Evolutionary conservation across 1,140 invertebrate genomes (phyloP), one percentile per base, ranked within the genome.

Genomic region (Hycleus phaleratus): DNA sequence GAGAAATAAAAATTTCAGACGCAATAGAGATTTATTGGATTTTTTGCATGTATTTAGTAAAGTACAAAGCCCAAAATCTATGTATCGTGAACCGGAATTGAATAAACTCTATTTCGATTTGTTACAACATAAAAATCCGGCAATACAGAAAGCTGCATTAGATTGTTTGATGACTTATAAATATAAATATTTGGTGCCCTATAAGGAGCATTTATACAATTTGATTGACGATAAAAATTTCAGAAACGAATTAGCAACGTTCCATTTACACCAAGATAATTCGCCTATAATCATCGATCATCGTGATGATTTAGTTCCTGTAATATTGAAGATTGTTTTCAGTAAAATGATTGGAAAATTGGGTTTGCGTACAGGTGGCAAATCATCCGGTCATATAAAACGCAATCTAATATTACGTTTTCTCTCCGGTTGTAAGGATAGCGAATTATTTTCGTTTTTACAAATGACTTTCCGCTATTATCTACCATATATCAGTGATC

Each of bases 181-280:
- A 69, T 79, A 85, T 46, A 87, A 90, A 65, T 83, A 82, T 64
- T 61, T 95, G 5, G 71, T 75, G 0, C 85, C 88, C 2, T 95
- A 96, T 66, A 90, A 82, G 70, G 82, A 84, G 12, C 81, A 90
- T 68, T 71, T 96, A 6, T 80, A 84, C 57, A 84, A 82, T 58
- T 77, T 95, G 11, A 80, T 95, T 0, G 87, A 94, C 70, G 92
- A 95, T 46, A 90, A 90, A 60, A 89, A 88, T 61, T 87, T 96
- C 56, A 91, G 91, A 74, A 85, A 85, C 58, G 91, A 93, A 73
- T 68, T 97, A 0, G 81, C 83, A 0, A 76, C 82, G 6, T 94
- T 96, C 67, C 85, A 85, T 67, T 79, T 95, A 4, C 85, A 88
- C 61, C 77, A 79, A 57, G 83, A 88, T 25, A 82, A 81, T 51